Conservation (phyloP, 2,888 invertebrate genomes). For the Mythimna lalbum region DNA sequence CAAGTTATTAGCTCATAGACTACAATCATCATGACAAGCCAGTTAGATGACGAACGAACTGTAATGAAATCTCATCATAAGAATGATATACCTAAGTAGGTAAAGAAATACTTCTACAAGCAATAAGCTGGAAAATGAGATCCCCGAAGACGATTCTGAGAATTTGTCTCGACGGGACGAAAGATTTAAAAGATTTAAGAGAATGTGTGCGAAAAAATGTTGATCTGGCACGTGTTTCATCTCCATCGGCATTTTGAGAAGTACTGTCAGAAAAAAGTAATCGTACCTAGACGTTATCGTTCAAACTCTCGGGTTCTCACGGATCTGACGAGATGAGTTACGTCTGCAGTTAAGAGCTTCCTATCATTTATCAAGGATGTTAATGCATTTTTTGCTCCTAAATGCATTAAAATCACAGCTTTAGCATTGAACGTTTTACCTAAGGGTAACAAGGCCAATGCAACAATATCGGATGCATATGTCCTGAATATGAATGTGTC, state of each 20-base stretch:
- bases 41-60: slow-evolving; percentile 38
- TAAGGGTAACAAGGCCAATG: slow-evolving; percentile 13
- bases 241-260: slow-evolving; percentile 42
- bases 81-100: slow-evolving; percentile 23
- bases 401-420: not conserved
- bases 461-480: slow-evolving; percentile 48
- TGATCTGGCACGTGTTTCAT: slow-evolving; percentile 54
- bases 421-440: not conserved
- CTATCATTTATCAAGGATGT: slow-evolving; percentile 22
- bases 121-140: slow-evolving; percentile 31
- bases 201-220: slow-evolving; percentile 40
- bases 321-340: slow-evolving; percentile 3
- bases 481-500: slow-evolving; percentile 56
- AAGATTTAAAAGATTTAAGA: slow-evolving; percentile 39
- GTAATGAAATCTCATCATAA: slow-evolving; percentile 32
- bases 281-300: slow-evolving; percentile 42
- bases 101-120: slow-evolving; percentile 8
- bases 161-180: slow-evolving; percentile 28
- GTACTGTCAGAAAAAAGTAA: slow-evolving; percentile 29
- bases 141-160: slow-evolving; percentile 19
- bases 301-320: slow-evolving; percentile 28
- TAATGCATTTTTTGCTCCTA: not conserved
- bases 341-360: slow-evolving; percentile 4
- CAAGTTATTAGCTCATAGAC: slow-evolving; percentile 59
- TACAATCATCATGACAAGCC: slow-evolving; percentile 55